phyloP scores from a whole-genome alignment of 2,797 vertebrate genomes.

The Propithecus deckenii region DNA sequence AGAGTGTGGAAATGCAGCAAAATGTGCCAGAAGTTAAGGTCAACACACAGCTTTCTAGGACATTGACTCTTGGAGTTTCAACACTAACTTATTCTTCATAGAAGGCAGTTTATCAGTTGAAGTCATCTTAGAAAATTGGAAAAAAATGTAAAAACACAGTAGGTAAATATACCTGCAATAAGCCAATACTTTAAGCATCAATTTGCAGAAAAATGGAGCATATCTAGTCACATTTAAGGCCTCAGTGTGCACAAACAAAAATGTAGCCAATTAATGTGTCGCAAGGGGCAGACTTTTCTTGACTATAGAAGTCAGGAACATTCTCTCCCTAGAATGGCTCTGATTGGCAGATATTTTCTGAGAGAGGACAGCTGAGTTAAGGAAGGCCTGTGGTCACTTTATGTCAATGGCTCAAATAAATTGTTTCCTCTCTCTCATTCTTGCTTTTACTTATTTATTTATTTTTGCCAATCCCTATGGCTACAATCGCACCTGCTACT shows the following conservation, averaged over 20 bases:
- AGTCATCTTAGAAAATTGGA: slow-evolving; percentile 27
- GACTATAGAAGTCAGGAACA: slow-evolving; percentile 51
- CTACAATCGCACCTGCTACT: slow-evolving; percentile 63
- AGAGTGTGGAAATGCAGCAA: background rate
- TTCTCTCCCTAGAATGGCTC: background rate
- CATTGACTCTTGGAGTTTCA: background rate
- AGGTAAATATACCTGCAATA: background rate
- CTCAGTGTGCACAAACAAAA: slow-evolving; percentile 46
- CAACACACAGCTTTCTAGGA: background rate
- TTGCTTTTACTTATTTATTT: background rate
- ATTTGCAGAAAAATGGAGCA: background rate
- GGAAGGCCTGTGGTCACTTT: slow-evolving; percentile 75
- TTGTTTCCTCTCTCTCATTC: background rate
- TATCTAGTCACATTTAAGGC: slow-evolving; percentile 41
- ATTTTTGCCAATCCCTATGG: slow-evolving; percentile 48
- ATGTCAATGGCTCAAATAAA: slow-evolving; percentile 73
- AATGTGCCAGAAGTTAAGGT: background rate
- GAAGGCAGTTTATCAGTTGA: background rate
- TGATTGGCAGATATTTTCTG: slow-evolving; percentile 79
- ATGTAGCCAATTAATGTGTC: slow-evolving; percentile 62
- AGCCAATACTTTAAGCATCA: background rate
- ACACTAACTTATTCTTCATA: background rate
- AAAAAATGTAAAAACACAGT: background rate
- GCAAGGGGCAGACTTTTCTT: slow-evolving; percentile 66
- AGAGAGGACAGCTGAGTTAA: slow-evolving; percentile 74